These are phyloP conservation scores for Hartigia nigra DNA, from an alignment of 2,888 invertebrate species.

Conservation along the genomic window DNA sequence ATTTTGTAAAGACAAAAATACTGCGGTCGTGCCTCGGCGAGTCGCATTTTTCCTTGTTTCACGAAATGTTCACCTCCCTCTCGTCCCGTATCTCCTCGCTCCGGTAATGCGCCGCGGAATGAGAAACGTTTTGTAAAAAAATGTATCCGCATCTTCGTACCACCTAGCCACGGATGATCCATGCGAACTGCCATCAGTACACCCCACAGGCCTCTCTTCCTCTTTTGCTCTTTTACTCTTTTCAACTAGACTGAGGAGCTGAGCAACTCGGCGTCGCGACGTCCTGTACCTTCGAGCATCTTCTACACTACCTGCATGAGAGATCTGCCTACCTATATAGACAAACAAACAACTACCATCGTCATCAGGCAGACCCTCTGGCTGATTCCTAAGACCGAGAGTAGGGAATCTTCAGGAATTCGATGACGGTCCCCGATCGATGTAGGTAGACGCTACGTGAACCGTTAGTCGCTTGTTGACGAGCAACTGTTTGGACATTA, in stretches of 20 bases:
- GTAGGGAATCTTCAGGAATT: slow-evolving; percentile 36
- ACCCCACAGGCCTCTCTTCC: slow-evolving; percentile 22
- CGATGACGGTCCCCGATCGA: slow-evolving; percentile 37
- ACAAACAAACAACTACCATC: not conserved
- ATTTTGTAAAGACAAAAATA: slow-evolving; percentile 67
- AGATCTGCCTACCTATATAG: not conserved
- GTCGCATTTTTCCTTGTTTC: slow-evolving; percentile 65
- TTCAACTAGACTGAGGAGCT: not conserved
- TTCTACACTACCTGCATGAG: not conserved
- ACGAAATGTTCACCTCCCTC: slow-evolving; percentile 57
- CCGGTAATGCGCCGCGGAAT: slow-evolving; percentile 60
- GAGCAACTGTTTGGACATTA: slow-evolving; percentile 60
- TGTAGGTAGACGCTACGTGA: slow-evolving; percentile 1
- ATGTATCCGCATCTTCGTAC: slow-evolving; percentile 58
- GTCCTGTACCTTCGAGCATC: not conserved
- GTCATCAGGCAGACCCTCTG: not conserved
- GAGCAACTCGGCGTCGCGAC: not conserved
- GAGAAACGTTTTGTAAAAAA: slow-evolving; percentile 60
- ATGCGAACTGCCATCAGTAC: slow-evolving; percentile 4
- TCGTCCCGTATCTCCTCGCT: slow-evolving; percentile 16
- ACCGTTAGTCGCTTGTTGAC: slow-evolving; percentile 41
- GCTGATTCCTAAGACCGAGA: not conserved
- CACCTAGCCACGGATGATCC: slow-evolving; percentile 24
- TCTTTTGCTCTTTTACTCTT: slow-evolving; percentile 20
- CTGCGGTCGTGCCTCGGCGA: slow-evolving; percentile 62